Evolutionary conservation across 2,113 vertebrate species (phyloP), one percentile per base, ranked within the genome.

Genomic region (Trematomus loennbergii): DNA sequence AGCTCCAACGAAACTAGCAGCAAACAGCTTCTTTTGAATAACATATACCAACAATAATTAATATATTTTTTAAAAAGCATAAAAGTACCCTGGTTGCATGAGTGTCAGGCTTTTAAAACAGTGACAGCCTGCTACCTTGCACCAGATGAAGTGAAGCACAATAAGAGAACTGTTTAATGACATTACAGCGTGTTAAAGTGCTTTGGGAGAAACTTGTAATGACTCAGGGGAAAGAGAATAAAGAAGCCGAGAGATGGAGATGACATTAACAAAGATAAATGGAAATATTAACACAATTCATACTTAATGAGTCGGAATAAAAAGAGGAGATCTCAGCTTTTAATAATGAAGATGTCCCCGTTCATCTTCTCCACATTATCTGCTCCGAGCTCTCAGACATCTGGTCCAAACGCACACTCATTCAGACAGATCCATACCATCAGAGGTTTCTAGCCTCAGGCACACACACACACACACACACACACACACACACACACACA

Each of bases 261-360:
- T 36, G 52, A 86, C 66, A 82, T 79, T 82, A 84, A 81, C 75
- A 80, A 81, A 81, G 85, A 86, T 70, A 77, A 83, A 92, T 73
- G 79, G 82, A 83, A 89, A 84, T 89, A 90, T 85, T 83, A 88
- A 89, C 78, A 79, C 77, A 52, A 78, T 74, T 81, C 72, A 87
- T 78, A 78, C 46, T 78, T 85, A 89, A 89, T 87, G 84, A 92
- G 77, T 73, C n/a, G 49, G 71, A 87, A 75, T 85, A 69, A 85
- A 84, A 71, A 79, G 72, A 79, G n/a, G 5, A 13, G 78, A 83
- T 72, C 13, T 70, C 16, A 15, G 54, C 50, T 83, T 89, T 89
- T 76, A 89, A 88, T 90, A 82, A 89, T 84, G 63, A 82, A 83
- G 78, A 79, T 61, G 67, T 81, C 71, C 20, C 70, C 64, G 81